Base-by-base conservation (phyloP, 2,888 invertebrate genomes). In the Chorisops tibialis region DNA sequence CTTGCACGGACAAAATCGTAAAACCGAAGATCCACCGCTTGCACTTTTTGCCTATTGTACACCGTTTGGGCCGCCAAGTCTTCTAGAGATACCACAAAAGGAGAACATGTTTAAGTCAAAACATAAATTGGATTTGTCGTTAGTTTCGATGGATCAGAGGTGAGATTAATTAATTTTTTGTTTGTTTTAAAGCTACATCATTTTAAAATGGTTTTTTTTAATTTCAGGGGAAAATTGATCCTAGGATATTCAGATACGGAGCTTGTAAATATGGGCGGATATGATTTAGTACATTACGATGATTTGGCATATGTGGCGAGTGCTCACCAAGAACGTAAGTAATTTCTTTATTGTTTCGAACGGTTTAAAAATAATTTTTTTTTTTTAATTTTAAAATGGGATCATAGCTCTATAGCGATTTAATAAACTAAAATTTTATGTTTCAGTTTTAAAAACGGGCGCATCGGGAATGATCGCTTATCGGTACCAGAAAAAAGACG, bases 41-140 rank as follows among this genome's bases (percentile, higher is more conserved):
- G 98, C 95, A 1, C 81, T 99, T 58, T 97, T 98, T 74, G 98
- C 98, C 65, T 90, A 98, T 61, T 99, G 99, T 80, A 98, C 97
- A 3, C 99, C 99, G 0, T 99, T 99, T 74, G 99, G 99, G 0
- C 99, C 99, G 12, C 96, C 99, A 19, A 96, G 96, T 62, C 81
- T 97, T 56, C 83, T 97, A 62, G 99, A 99, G 79, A 92, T 96
- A 68, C 96, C 97, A 4, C 95, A 97, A 75, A 96, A 98, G 77
- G 99, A 99, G 80, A 93, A 97, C 70, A 97, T 99, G 90, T 96
- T 99, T 82, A 99, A 99, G 80, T 96, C 96, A 77, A 99, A 99
- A 81, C 99, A 99, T 82, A 96, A 97, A 77, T 84, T 99, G 71
- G 98, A 99, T 80, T 85, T 99, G 63, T 89, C 93, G 65, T 85